Evolutionary conservation across 2,113 vertebrate species (phyloP), one percentile per base, ranked within the genome.

Genomic region (Nothoprocta pentlandii): DNA sequence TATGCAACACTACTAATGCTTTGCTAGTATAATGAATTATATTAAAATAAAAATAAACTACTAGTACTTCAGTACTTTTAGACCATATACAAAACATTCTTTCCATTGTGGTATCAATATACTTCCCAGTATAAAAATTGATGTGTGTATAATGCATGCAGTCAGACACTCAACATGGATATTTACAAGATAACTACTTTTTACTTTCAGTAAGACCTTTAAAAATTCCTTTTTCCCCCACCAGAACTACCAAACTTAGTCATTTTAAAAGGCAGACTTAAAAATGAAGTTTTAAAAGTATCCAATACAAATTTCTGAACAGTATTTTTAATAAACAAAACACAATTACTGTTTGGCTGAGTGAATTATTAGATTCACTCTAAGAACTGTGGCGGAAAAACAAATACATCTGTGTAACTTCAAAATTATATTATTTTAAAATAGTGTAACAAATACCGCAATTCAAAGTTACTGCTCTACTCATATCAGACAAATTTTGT

Each of bases 381-480:
- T 34, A 92, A 94, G 58, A 80, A 92, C 32, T 85, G 14, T 74
- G 26, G 34, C 79, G 85, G 71, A 96, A 94, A 63, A 94, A 69
- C 77, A 91, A 92, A 81, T 66, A 34, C 7, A 95, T 77, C 87
- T 97, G 91, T 46, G 75, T n/a, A 95, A 85, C 44, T 93, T 39
- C 36, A 39, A 39, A 39, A 39, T 39, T 7, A 84, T 95, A 85
- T 70, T 91, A 79, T 49, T 82, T 97, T 91, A 56, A 90, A 93
- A 95, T 34, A 67, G 28, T 41, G 84, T 91, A 89, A 95, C 79
- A 26, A 86, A 63, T 19, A 85, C 67, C 11, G 82, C 64, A 90
- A 89, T 30, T 70, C 73, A 82, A 90, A 92, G 75, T 5, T 89
- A 49, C 20, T 80, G 21, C 70, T 62, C 34, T 96, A 77, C 32